Evolutionary conservation across 1,140 invertebrate species (phyloP).

Genomic region (Conus betulinus): DNA sequence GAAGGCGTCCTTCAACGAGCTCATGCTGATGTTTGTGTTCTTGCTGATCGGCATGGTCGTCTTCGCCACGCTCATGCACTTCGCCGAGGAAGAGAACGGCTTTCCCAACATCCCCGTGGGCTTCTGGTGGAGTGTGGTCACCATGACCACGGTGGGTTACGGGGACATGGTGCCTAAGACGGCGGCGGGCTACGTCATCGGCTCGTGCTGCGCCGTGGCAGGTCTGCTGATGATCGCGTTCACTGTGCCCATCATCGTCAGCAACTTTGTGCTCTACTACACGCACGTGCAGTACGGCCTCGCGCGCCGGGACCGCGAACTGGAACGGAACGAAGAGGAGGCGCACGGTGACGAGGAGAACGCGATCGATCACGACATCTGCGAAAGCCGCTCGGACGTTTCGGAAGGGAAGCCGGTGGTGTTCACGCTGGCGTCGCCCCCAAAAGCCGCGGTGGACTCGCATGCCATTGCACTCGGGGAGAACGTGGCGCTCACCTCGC

Average conservation of each 20-base stretch:
- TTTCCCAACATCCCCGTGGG: slow-evolving; percentile 98
- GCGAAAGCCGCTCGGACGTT: neutral
- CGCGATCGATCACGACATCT: neutral
- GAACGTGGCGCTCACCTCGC: slow-evolving; percentile 32
- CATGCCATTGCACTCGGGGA: slow-evolving; percentile 37
- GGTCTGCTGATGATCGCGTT: slow-evolving; percentile 97
- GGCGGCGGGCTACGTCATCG: slow-evolving; percentile 86
- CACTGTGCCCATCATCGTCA: slow-evolving; percentile 79
- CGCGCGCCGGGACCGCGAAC: slow-evolving; percentile 53
- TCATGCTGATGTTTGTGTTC: slow-evolving; percentile 87
- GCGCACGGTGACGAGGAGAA: slow-evolving; percentile 10
- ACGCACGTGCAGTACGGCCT: slow-evolving; percentile 74
- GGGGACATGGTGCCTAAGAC: slow-evolving; percentile 88
- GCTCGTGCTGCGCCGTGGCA: slow-evolving; percentile 93
- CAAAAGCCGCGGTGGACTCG: slow-evolving; percentile 14
- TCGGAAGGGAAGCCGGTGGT: neutral
- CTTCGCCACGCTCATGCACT: slow-evolving; percentile 71
- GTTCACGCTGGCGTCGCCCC: neutral
- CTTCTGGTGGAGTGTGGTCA: slow-evolving; percentile 99
- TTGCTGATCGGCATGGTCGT: slow-evolving; percentile 72
- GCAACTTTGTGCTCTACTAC: slow-evolving; percentile 75
- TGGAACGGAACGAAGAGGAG: slow-evolving; percentile 52
- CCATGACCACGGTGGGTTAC: slow-evolving; percentile 98
- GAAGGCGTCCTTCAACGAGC: slow-evolving; percentile 98
- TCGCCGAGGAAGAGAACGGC: slow-evolving; percentile 78